These are phyloP conservation scores for Adoxophyes honmai DNA, from an alignment of 1,140 invertebrate species.

Conservation along the genomic window DNA sequence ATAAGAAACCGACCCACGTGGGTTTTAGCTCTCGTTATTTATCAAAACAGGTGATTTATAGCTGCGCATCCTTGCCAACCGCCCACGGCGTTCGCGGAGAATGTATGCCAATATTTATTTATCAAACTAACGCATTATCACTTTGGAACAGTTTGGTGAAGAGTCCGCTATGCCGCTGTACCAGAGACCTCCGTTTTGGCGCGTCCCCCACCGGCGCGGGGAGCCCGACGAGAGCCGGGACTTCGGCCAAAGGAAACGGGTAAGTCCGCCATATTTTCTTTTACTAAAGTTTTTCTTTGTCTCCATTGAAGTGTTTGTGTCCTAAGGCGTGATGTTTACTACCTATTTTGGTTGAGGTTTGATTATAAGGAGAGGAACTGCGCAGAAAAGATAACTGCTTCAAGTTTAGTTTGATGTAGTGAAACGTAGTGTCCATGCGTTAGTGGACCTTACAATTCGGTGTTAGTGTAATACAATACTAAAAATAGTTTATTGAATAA, in stretches of 20 bases:
- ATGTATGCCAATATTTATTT: neutral
- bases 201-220: slow-evolving; percentile 71
- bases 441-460: too few relatives aligned
- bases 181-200: slow-evolving; percentile 80
- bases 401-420: too few relatives aligned
- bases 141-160: neutral
- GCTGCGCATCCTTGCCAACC: slow-evolving; percentile 41
- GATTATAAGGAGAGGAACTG: too few relatives aligned
- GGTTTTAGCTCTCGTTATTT: slow-evolving; percentile 24
- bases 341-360: too few relatives aligned
- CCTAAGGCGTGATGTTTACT: too few relatives aligned
- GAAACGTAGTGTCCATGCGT: too few relatives aligned
- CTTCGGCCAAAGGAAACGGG: slow-evolving; percentile 37
- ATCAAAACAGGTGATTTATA: slow-evolving; percentile 47
- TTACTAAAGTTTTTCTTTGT: neutral
- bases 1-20: neutral
- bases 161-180: slow-evolving; percentile 82
- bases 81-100: slow-evolving; percentile 28
- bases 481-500: too few relatives aligned
- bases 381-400: too few relatives aligned
- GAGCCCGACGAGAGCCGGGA: slow-evolving; percentile 59
- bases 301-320: neutral
- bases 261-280: slow-evolving; percentile 14
- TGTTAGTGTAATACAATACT: too few relatives aligned
- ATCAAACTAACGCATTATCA: neutral